Evolutionary conservation across 2,888 invertebrate genomes (phyloP).

Genomic region (Perithous albicinctus): DNA sequence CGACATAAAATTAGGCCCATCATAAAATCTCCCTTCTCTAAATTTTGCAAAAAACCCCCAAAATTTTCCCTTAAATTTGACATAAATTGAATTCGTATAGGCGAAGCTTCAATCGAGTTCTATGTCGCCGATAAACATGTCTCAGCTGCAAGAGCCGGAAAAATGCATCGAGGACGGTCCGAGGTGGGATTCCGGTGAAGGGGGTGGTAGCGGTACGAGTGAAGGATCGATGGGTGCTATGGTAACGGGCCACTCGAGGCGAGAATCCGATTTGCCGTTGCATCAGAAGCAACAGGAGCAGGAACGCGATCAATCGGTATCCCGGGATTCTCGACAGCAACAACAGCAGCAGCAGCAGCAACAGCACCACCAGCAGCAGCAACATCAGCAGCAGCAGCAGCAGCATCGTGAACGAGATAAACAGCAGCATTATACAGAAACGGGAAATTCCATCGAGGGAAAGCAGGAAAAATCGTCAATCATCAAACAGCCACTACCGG

Average conservation of each 20-base stretch:
- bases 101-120: constrained; percentile 66
- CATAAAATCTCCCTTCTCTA: too few species aligned
- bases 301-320: constrained; percentile 66
- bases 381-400: constrained; percentile 36
- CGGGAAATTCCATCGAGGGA: constrained; percentile 43
- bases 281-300: constrained; percentile 68
- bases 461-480: constrained; percentile 41
- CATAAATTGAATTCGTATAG: constrained; percentile 55
- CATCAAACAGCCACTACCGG: constrained; percentile 88
- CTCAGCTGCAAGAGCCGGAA: constrained; percentile 70
- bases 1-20: too few species aligned
- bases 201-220: constrained; percentile 72
- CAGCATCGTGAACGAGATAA: constrained; percentile 75
- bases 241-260: constrained; percentile 43
- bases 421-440: constrained; percentile 63
- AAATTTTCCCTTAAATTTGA: background rate
- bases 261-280: constrained; percentile 63
- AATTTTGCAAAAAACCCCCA: background rate
- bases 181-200: constrained; percentile 78
- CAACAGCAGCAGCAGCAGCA: too few species aligned
- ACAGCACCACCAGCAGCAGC: too few species aligned
- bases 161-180: constrained; percentile 76
- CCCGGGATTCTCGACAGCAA: constrained; percentile 44
- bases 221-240: constrained; percentile 59
- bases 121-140: constrained; percentile 67